phyloP scores from a whole-genome alignment of 2,797 vertebrate species.

The Leucoraja ocellata region DNA sequence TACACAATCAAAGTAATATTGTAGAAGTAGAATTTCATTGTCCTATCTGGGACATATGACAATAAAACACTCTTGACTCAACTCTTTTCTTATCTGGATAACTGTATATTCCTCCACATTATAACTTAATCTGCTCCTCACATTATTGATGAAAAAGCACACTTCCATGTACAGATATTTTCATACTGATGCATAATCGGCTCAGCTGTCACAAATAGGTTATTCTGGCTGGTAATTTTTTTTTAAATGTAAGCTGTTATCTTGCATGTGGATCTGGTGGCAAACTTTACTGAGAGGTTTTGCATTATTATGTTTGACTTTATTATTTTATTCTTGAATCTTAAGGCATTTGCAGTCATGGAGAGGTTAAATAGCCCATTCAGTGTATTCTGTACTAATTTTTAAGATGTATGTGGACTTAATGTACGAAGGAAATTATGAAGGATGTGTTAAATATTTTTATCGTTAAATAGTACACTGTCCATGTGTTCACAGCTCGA shows the following conservation, averaged over 20 bases:
- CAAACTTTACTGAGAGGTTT: neutral
- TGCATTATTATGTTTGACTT: neutral
- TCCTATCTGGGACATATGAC: too few species aligned
- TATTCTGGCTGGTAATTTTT: neutral
- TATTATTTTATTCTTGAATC: neutral
- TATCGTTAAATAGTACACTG: slow-evolving; percentile 19
- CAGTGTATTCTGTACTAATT: neutral
- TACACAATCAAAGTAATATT: too few species aligned
- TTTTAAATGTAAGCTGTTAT: neutral
- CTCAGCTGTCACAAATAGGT: neutral
- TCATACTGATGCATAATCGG: too few species aligned
- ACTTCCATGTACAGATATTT: neutral
- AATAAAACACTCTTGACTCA: too few species aligned
- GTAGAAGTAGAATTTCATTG: too few species aligned
- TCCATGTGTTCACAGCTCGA: neutral
- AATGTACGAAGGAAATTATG: slow-evolving; percentile 33
- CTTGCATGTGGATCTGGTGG: neutral
- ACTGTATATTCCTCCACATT: too few species aligned
- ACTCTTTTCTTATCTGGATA: too few species aligned
- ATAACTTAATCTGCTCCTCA: too few species aligned
- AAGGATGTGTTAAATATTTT: slow-evolving; percentile 31
- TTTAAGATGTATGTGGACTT: slow-evolving; percentile 1
- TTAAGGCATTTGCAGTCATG: neutral
- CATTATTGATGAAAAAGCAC: neutral
- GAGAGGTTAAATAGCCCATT: neutral